phyloP scores from a whole-genome alignment of 2,797 vertebrate genomes.

The Pangasius sanitwongsei region DNA sequence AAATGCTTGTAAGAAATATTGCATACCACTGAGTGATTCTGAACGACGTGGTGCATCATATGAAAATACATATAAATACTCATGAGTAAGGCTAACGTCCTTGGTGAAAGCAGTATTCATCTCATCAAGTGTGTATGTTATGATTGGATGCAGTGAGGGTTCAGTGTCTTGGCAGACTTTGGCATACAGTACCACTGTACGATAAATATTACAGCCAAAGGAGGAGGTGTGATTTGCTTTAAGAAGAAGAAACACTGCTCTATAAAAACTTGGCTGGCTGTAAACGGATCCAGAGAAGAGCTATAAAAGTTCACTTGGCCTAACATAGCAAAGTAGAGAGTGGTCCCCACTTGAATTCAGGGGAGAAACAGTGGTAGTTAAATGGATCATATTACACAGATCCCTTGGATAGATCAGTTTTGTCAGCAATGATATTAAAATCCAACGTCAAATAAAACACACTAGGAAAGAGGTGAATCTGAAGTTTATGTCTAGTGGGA shows the following conservation, averaged over 20 bases:
- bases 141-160: background rate
- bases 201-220: background rate
- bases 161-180: conserved; percentile 10
- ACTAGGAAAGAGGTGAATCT: too few relatives aligned
- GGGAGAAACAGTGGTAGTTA: background rate
- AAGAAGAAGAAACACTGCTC: background rate
- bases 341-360: background rate
- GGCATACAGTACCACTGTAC: background rate
- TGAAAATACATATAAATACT: conserved; percentile 16
- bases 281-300: conserved; percentile 16
- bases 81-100: background rate
- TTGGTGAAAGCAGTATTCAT: background rate
- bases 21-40: background rate
- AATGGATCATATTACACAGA: background rate
- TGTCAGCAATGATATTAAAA: background rate
- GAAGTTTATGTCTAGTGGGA: background rate
- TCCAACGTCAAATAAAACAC: background rate
- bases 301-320: conserved; percentile 8
- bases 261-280: conserved; percentile 5
- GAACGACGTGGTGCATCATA: background rate
- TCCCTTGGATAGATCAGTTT: background rate
- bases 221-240: background rate
- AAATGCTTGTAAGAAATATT: conserved; percentile 21
- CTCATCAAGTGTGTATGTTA: background rate
- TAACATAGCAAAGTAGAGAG: background rate